Evolutionary conservation across 64 coral and sea anemone species (phyloP).

Genomic region (Dendrophyllia cribrosa): DNA sequence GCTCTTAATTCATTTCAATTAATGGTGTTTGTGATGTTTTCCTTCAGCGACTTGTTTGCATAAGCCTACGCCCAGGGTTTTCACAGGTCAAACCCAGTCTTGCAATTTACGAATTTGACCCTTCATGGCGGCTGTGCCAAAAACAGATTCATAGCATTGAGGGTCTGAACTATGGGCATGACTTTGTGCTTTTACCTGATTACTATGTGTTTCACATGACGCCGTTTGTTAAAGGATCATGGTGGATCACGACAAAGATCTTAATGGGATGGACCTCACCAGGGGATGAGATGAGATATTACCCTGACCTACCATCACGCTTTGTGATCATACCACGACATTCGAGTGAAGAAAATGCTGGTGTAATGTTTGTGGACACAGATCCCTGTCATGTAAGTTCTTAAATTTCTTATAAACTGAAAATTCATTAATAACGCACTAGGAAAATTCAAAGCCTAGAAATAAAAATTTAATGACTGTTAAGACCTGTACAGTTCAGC

Average conservation of each 20-base stretch:
- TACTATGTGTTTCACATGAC: slow-evolving; percentile 93
- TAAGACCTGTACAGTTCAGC: no score
- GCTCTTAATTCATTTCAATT: no score
- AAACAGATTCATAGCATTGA: slow-evolving; percentile 78
- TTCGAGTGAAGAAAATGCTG: background rate
- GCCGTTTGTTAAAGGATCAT: slow-evolving; percentile 78
- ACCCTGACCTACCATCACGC: slow-evolving; percentile 75
- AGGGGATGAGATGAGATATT: slow-evolving; percentile 87
- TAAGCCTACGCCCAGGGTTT: slow-evolving; percentile 79
- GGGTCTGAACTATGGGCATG: slow-evolving; percentile 84
- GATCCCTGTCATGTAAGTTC: slow-evolving; percentile 92
- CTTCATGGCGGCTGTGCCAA: slow-evolving; percentile 66
- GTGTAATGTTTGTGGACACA: slow-evolving; percentile 78
- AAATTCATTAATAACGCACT: no score
- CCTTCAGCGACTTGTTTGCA: slow-evolving; percentile 85
- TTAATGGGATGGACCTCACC: slow-evolving; percentile 78
- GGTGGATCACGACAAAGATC: slow-evolving; percentile 62
- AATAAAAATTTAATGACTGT: no score
- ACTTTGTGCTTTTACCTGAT: slow-evolving; percentile 84
- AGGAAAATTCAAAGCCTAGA: no score
- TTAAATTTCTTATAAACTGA: no score
- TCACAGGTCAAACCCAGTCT: slow-evolving; percentile 50
- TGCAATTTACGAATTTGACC: slow-evolving; percentile 81
- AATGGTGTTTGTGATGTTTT: background rate
- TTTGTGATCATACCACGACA: slow-evolving; percentile 95